phyloP scores from a whole-genome alignment of 2,113 vertebrate genomes.

The Actenoides lindsayi region DNA sequence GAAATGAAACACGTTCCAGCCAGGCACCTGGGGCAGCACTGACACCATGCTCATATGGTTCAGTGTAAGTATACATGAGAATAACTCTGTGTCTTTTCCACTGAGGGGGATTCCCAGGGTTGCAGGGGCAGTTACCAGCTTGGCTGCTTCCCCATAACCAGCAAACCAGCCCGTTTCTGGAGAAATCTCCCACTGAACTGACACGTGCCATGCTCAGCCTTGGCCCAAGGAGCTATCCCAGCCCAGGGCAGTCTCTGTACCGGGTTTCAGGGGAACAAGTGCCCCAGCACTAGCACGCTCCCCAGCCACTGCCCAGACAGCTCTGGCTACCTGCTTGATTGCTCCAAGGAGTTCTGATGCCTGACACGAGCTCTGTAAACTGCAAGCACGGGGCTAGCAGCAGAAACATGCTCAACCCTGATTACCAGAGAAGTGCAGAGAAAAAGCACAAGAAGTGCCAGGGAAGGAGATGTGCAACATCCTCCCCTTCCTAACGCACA shows the following conservation, averaged over 20 bases:
- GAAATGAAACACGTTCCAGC: not conserved
- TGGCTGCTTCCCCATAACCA: not conserved
- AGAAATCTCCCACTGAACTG: not conserved
- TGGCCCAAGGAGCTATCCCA: not conserved
- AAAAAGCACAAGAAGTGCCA: accelerated
- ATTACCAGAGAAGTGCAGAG: not conserved
- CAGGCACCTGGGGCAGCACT: accelerated
- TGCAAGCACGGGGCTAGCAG: no score
- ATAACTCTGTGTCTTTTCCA: not conserved
- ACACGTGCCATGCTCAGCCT: not conserved
- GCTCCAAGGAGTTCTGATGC: not conserved
- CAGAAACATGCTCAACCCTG: not conserved
- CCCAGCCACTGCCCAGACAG: not conserved
- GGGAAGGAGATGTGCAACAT: not conserved
- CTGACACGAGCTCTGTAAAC: not conserved
- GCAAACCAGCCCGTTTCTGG: not conserved
- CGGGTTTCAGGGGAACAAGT: not conserved
- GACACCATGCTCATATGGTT: accelerated
- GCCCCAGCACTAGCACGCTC: not conserved
- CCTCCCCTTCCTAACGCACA: not conserved
- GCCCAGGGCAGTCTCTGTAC: not conserved
- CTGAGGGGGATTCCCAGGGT: not conserved
- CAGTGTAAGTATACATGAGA: not conserved
- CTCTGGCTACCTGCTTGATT: not conserved
- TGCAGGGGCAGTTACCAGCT: not conserved